Evolutionary conservation across 2,797 vertebrate genomes (phyloP).

Genomic region (Phataginus tricuspis): DNA sequence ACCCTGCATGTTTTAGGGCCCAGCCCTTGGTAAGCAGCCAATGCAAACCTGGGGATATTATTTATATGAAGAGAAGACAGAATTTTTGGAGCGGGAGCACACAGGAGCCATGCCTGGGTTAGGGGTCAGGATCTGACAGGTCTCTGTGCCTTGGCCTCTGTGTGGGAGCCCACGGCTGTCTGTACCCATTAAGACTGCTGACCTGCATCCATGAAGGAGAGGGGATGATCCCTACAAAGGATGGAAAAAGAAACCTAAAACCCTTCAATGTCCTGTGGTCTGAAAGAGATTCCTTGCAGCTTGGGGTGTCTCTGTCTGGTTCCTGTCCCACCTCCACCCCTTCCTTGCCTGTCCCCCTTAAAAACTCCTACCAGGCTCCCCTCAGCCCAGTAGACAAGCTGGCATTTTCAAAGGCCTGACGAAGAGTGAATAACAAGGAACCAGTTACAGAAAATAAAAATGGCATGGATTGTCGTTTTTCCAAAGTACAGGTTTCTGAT

Average conservation of each 20-base stretch:
- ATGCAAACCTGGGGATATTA: not conserved
- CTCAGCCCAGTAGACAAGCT: not conserved
- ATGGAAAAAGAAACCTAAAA: not conserved
- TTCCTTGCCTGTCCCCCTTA: not conserved
- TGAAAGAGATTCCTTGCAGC: not conserved
- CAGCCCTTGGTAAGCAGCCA: not conserved
- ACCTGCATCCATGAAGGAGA: not conserved
- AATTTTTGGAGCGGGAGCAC: not conserved
- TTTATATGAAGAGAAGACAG: not conserved
- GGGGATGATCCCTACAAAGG: rapidly evolving
- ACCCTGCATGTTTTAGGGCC: not conserved
- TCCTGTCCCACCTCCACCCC: not conserved
- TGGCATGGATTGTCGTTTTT: not conserved
- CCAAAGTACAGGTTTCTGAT: conserved; percentile 5
- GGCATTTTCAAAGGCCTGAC: not conserved
- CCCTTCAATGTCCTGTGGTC: rapidly evolving
- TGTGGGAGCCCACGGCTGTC: not conserved
- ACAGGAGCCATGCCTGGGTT: not conserved
- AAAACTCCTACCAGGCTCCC: not conserved
- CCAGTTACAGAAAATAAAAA: conserved; percentile 40
- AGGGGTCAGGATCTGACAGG: not conserved
- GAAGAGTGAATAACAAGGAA: not conserved
- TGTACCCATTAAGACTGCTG: not conserved
- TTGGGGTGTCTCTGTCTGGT: not conserved
- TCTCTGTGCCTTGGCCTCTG: not conserved